Conservation (phyloP, 2,888 invertebrate species). For the Pandemis cinnamomeana region DNA sequence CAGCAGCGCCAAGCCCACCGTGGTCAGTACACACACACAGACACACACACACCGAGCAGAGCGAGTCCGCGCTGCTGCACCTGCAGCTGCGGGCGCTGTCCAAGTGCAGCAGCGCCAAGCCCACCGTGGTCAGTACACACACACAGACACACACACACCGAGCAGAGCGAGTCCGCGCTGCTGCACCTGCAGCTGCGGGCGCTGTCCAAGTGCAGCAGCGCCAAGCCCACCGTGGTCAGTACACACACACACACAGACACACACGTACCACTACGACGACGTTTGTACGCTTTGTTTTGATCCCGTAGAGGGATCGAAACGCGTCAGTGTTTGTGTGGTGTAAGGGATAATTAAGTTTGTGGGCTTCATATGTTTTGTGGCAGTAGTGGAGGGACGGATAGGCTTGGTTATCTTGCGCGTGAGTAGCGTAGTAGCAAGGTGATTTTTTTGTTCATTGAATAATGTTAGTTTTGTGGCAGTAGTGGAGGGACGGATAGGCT, state of each 20-base stretch:
- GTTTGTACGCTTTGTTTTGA: too few relatives aligned
- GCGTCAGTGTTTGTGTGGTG: too few relatives aligned
- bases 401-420: too few relatives aligned
- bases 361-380: too few relatives aligned
- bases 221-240: conserved; percentile 73
- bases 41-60: conserved; percentile 86
- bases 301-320: too few relatives aligned
- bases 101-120: conserved; percentile 73
- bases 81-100: conserved; percentile 92
- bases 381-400: too few relatives aligned
- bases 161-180: conserved; percentile 98
- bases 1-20: conserved; percentile 70
- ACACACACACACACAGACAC: background rate
- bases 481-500: too few relatives aligned
- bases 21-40: conserved; percentile 56
- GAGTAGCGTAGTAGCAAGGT: too few relatives aligned
- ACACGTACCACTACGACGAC: too few relatives aligned
- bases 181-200: conserved; percentile 95
- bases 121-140: conserved; percentile 66
- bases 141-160: conserved; percentile 50
- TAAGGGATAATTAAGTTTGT: too few relatives aligned
- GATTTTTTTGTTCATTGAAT: too few relatives aligned
- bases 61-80: conserved; percentile 97
- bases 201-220: conserved; percentile 80
- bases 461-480: too few relatives aligned